Conservation (phyloP, 2,113 vertebrate species). For the Spilogale gracilis region DNA sequence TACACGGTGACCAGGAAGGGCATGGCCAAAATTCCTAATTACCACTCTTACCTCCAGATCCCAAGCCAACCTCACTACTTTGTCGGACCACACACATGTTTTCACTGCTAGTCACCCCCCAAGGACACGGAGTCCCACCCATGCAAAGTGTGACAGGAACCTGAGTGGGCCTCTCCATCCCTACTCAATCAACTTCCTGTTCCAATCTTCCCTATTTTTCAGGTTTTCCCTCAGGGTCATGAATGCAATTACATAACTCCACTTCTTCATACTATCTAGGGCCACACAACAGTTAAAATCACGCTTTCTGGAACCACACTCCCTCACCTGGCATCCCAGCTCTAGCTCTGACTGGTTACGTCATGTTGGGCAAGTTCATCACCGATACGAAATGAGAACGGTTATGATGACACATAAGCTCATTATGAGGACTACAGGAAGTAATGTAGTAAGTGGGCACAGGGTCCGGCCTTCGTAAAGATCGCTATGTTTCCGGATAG, state of each 20-base stretch:
- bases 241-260: background rate
- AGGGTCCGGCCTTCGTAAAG: background rate
- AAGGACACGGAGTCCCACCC: background rate
- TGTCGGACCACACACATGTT: background rate
- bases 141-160: accelerated
- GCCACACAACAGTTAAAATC: background rate
- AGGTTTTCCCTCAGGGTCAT: background rate
- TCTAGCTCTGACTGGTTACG: background rate
- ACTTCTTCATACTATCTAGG: background rate
- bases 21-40: background rate
- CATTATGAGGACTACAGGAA: background rate
- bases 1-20: background rate
- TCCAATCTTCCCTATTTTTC: background rate
- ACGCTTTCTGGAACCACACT: background rate
- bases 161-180: background rate
- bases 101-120: background rate
- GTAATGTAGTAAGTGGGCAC: background rate
- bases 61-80: background rate
- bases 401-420: background rate
- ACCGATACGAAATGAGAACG: background rate
- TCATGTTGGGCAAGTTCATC: background rate
- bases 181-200: background rate
- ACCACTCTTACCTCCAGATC: background rate
- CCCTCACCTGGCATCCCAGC: background rate
- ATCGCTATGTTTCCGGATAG: background rate